A percentile compares a stretch with the other conserved stretches of the same genome.
Conservation (phyloP, 2,888 invertebrate species). For the Leucozona laternaria region DNA sequence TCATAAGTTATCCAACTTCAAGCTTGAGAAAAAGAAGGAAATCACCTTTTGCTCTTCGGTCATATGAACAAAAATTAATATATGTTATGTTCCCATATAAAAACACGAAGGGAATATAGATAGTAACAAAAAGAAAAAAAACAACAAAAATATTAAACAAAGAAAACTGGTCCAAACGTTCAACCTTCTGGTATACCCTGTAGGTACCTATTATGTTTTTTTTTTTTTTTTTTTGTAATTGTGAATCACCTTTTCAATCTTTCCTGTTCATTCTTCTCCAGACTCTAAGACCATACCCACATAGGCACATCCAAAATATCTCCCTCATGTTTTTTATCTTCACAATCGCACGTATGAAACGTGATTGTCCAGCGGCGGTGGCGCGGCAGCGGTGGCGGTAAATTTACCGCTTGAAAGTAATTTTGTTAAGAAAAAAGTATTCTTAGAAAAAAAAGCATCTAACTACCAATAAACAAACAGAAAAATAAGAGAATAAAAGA, state of each 20-base stretch:
- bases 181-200: slow-evolving; percentile 48
- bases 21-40: background rate
- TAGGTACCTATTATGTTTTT: background rate
- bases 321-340: slow-evolving; percentile 39
- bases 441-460: slow-evolving; percentile 57
- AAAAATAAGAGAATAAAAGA: slow-evolving; percentile 23
- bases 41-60: slow-evolving; percentile 29
- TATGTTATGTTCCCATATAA: too few species aligned
- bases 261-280: slow-evolving; percentile 37
- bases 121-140: background rate
- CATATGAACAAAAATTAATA: background rate
- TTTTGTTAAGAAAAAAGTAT: slow-evolving; percentile 51
- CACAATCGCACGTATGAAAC: slow-evolving; percentile 51
- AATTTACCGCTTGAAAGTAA: slow-evolving; percentile 51
- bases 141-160: slow-evolving; percentile 10
- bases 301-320: slow-evolving; percentile 21
- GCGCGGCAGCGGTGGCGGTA: slow-evolving; percentile 25
- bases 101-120: background rate
- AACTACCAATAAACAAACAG: slow-evolving; percentile 62
- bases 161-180: slow-evolving; percentile 49
- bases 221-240: slow-evolving; percentile 24
- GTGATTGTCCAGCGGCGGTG: slow-evolving; percentile 28
- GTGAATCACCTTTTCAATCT: slow-evolving; percentile 31
- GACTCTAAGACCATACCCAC: slow-evolving; percentile 28
- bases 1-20: slow-evolving; percentile 63